Evolutionary conservation across 2,797 vertebrate species (phyloP), one percentile per base, ranked within the genome.

Genomic region (Urophycis tenuis): DNA sequence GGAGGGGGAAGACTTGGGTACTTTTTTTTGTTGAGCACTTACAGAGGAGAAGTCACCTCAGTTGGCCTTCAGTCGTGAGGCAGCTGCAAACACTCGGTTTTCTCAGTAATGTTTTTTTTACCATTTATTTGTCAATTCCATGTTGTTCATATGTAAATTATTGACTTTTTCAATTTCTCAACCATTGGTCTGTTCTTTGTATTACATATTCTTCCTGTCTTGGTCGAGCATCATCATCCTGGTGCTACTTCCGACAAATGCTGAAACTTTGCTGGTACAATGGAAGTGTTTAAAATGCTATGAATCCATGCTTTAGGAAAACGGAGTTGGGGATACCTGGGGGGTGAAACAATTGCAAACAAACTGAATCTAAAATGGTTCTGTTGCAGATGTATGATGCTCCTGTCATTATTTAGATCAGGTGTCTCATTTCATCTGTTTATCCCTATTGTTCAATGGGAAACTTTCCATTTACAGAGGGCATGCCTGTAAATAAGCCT

Each of bases 51-150:
- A 84, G 85, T 90, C 76, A 84, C 87, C 89, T 93, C 88, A 78
- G 86, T 90, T 90, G 88, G 92, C 92, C 90, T 92, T 93, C 85
- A 83, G 82, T 91, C 87, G 89, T 86, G 82, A 90, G 92, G 93
- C 91, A 94, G 92, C 92, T 93, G 89, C 84, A 92, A 90, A 85
- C 82, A 75, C 86, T 82, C 69, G 75, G 79, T 87, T 79, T 85
- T 88, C 87, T 88, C 81, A 75, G 75, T 70, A 71, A 75, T 81
- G 49, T 75, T 86, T 76, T n/a, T n/a, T n/a, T 67, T 25, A 67
- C 60, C 60, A 78, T 85, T 88, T 88, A 79, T 85, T 88, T 88
- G 80, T 90, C 84, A 80, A 49, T 77, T 49, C 78, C 78, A 64
- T 39, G 14, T 25, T 79, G 87, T 87, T 70, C 75, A 87, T 79